A percentile compares a stretch with the other conserved stretches of the same genome.
These are phyloP conservation scores for Malthinus seriepunctatus DNA, from an alignment of 2,888 invertebrate species.

Conservation along the genomic window DNA sequence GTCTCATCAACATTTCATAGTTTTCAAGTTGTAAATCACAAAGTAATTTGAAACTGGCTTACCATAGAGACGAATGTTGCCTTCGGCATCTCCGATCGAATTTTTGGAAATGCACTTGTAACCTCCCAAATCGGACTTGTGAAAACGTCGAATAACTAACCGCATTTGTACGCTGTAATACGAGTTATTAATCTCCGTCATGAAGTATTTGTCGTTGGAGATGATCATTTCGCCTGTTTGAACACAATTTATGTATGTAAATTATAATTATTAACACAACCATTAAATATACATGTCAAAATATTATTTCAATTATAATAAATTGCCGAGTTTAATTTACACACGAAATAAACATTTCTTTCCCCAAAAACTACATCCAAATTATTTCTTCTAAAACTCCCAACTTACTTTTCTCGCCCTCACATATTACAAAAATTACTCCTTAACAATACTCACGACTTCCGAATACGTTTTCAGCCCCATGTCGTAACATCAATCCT, in stretches of 20 bases:
- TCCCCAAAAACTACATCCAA: not conserved
- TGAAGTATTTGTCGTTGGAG: constrained; percentile 81
- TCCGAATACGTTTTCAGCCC: no score
- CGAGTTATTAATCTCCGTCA: constrained; percentile 78
- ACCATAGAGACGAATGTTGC: constrained; percentile 88
- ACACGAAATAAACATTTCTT: not conserved
- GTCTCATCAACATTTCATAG: constrained; percentile 57
- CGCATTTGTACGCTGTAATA: constrained; percentile 87
- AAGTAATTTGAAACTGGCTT: constrained; percentile 50
- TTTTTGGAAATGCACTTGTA: constrained; percentile 93
- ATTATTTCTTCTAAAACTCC: no score
- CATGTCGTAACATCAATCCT: no score
- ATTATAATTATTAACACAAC: constrained; percentile 3
- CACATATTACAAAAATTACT: no score
- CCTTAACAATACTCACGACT: no score
- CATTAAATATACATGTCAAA: constrained; percentile 7
- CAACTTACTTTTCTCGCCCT: not conserved
- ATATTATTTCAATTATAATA: constrained; percentile 4
- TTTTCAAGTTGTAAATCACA: constrained; percentile 52
- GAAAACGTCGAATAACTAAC: constrained; percentile 74
- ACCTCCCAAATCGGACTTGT: constrained; percentile 78
- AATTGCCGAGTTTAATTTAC: not conserved
- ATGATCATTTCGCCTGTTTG: constrained; percentile 87
- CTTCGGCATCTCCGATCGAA: constrained; percentile 89
- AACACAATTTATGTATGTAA: constrained; percentile 6